These are phyloP conservation scores for Melanotaenia trifasciata DNA, from an alignment of 2,797 vertebrate species.

Conservation along the genomic window DNA sequence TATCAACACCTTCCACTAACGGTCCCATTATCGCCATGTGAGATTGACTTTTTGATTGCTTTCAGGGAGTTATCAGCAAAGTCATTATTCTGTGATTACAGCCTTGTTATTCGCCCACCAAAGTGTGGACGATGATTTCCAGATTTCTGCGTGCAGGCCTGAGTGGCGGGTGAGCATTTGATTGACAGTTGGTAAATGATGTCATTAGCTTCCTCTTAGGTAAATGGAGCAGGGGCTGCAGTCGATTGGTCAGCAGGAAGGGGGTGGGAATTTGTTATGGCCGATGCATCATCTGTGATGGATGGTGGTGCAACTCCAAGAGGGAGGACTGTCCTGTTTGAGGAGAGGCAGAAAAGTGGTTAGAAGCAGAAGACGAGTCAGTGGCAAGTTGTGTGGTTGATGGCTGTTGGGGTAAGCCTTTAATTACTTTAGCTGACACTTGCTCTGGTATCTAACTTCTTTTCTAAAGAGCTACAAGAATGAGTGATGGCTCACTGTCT, in stretches of 20 bases:
- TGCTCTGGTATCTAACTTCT: conserved; percentile 34
- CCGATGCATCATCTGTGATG: conserved; percentile 45
- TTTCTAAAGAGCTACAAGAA: conserved; percentile 22
- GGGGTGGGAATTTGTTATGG: conserved; percentile 48
- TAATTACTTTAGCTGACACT: conserved; percentile 61
- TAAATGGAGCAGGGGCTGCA: conserved; percentile 58
- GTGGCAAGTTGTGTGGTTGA: conserved; percentile 7
- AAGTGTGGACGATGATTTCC: conserved; percentile 45
- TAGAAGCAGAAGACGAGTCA: conserved; percentile 13
- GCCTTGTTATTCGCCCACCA: conserved; percentile 51
- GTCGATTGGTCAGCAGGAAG: conserved; percentile 44
- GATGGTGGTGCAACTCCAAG: conserved; percentile 29
- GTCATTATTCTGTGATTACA: conserved; percentile 69
- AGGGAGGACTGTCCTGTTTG: conserved; percentile 41
- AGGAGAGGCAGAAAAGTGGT: conserved; percentile 28
- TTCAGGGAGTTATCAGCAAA: conserved; percentile 47
- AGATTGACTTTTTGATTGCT: conserved; percentile 65
- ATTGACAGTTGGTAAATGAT: conserved; percentile 73
- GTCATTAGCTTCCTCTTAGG: conserved; percentile 66
- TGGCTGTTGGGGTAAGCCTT: conserved; percentile 39
- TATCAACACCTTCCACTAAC: conserved; percentile 1
- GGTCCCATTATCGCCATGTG: conserved; percentile 37
- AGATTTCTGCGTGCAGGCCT: conserved; percentile 28
- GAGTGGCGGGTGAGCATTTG: conserved; percentile 55
- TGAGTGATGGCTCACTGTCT: conserved; percentile 44